Percentiles rank a stretch among this genome's conserved stretches.
These are phyloP conservation scores for Plecotus auritus DNA, from an alignment of 2,113 vertebrate genomes.

Conservation along the genomic window DNA sequence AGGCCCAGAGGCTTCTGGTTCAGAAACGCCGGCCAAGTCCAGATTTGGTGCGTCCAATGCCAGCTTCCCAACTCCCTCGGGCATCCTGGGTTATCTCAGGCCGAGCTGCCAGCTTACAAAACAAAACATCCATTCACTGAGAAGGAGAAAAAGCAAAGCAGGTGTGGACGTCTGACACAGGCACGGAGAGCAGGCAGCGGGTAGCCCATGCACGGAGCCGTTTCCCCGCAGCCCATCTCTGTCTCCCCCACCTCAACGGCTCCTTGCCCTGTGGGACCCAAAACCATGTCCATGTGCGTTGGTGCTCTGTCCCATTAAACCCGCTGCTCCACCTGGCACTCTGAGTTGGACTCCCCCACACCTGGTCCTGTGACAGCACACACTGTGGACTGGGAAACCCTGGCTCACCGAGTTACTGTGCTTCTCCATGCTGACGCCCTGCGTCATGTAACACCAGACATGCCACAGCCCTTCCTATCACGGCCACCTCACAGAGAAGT, in stretches of 20 bases:
- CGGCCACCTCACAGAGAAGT: background rate
- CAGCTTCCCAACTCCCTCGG: background rate
- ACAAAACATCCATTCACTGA: background rate
- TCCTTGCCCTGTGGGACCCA: fast-evolving
- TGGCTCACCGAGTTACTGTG: background rate
- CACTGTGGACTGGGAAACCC: background rate
- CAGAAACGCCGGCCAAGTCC: background rate
- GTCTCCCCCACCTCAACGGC: background rate
- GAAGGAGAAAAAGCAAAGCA: background rate
- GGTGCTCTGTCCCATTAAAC: background rate
- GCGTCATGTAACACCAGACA: background rate
- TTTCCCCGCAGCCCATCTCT: too few relatives aligned
- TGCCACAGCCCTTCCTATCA: background rate
- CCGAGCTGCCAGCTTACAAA: background rate
- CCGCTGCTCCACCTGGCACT: background rate
- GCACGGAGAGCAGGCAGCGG: fast-evolving
- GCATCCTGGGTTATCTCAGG: background rate
- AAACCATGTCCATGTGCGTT: fast-evolving
- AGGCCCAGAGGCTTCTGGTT: background rate
- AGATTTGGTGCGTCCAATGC: background rate
- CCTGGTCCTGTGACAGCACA: too few relatives aligned
- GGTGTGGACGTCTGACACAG: background rate
- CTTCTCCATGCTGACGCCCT: background rate
- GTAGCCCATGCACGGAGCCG: fast-evolving
- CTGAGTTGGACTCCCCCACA: too few relatives aligned